These are phyloP conservation scores for Cotesia glomerata DNA, from an alignment of 1,140 invertebrate species.

Conservation along the genomic window DNA sequence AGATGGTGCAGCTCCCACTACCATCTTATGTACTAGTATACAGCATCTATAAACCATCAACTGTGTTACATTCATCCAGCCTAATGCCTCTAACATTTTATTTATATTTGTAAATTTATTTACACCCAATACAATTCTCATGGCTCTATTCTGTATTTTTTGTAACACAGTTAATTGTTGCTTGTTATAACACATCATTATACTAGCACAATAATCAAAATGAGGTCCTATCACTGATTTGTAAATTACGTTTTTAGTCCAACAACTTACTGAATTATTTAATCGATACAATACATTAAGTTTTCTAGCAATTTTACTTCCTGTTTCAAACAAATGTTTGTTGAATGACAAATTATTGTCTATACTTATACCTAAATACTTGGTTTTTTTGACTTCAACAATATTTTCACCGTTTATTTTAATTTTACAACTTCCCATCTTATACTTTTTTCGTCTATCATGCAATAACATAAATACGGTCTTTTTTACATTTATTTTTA, in stretches of 20 bases:
- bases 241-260: neutral
- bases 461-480: slow-evolving; percentile 20
- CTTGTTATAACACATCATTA: neutral
- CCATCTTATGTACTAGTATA: slow-evolving; percentile 8
- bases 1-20: neutral
- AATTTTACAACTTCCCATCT: slow-evolving; percentile 13
- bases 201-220: neutral
- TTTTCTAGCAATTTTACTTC: slow-evolving; percentile 12
- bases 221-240: neutral
- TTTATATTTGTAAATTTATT: neutral
- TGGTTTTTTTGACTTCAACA: neutral
- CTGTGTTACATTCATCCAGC: neutral
- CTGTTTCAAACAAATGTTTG: neutral
- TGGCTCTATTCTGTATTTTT: slow-evolving; percentile 17
- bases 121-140: neutral
- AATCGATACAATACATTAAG: neutral
- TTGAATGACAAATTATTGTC: slow-evolving; percentile 5
- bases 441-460: neutral
- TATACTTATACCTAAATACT: slow-evolving; percentile 4
- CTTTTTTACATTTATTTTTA: slow-evolving; percentile 23
- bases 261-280: neutral
- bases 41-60: slow-evolving; percentile 10
- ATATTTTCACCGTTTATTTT: neutral
- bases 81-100: neutral
- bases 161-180: neutral